Evolutionary conservation across 2,113 vertebrate species (phyloP).

Genomic region (Lipotes vexillifer): DNA sequence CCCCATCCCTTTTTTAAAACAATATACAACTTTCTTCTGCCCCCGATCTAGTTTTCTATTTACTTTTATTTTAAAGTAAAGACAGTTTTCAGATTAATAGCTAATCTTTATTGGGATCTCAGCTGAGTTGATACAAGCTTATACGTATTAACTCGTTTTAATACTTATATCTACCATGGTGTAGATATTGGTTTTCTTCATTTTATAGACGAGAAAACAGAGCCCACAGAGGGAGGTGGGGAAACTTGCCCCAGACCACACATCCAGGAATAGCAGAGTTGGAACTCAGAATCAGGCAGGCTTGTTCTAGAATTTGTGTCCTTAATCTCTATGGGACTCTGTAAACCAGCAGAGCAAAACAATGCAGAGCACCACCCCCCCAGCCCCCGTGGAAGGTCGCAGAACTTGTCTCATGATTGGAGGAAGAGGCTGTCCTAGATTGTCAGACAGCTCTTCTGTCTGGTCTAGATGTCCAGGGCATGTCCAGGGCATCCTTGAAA

Average conservation of each 20-base stretch:
- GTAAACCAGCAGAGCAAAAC: not conserved
- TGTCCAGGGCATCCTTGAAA: not conserved
- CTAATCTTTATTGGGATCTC: not conserved
- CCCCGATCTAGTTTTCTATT: not conserved
- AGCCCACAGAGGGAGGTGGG: not conserved
- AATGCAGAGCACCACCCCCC: not conserved
- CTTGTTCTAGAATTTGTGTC: not conserved
- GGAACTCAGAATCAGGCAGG: not conserved
- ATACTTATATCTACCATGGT: not conserved
- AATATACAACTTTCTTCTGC: not conserved
- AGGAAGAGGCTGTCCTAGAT: not conserved
- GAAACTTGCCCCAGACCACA: not conserved
- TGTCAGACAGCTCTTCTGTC: not conserved
- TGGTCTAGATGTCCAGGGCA: not conserved
- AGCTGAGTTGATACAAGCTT: not conserved
- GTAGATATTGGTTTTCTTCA: not conserved
- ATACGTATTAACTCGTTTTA: not conserved
- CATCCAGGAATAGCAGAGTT: not conserved
- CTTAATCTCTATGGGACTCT: not conserved
- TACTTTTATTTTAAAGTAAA: conserved; percentile 45
- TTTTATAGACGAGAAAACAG: not conserved
- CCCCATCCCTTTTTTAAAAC: not conserved
- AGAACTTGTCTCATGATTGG: not conserved
- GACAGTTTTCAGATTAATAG: not conserved
- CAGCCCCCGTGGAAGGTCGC: not conserved